Evolutionary conservation across 2,113 vertebrate genomes (phyloP), one percentile per base, ranked within the genome.

Genomic region (Microtus richardsoni): DNA sequence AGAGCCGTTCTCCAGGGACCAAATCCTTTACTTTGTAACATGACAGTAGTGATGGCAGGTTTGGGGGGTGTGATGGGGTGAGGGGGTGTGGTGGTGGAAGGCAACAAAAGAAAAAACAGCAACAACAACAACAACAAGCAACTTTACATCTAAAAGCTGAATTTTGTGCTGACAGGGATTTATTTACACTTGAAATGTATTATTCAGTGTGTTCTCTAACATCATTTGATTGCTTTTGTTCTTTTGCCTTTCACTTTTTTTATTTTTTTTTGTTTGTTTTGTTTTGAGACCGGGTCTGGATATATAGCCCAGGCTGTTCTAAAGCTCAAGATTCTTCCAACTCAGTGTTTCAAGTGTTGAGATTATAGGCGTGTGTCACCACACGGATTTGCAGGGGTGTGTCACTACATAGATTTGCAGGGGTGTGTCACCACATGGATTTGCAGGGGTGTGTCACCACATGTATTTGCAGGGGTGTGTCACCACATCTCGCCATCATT

Each of bases 221-320:
- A 24, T 0, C 2, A 78, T 33, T 58, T 6, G 2, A 58, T 73
- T 54, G 39, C 7, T n/a, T n/a, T n/a, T 17, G 70, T 9, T 39
- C 2, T 1, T 39, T 54, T 26, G n/a, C n/a, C n/a, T n/a, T n/a
- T n/a, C n/a, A n/a, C n/a, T 9, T 3, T 5, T 36, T 5, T n/a
- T 13, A 0, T 24, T 22, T 28, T 17, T 2, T 3, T 28, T 83
- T n/a, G n/a, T n/a, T n/a, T n/a, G n/a, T n/a, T n/a, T n/a, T n/a
- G n/a, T n/a, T n/a, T n/a, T n/a, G n/a, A n/a, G n/a, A n/a, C n/a
- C n/a, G n/a, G n/a, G n/a, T n/a, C n/a, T n/a, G n/a, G n/a, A n/a
- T n/a, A n/a, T n/a, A n/a, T n/a, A n/a, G n/a, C n/a, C n/a, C n/a
- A n/a, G n/a, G n/a, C n/a, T n/a, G n/a, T n/a, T n/a, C n/a, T 83